phyloP scores from a whole-genome alignment of 2,113 vertebrate species.

The Clarias gariepinus region DNA sequence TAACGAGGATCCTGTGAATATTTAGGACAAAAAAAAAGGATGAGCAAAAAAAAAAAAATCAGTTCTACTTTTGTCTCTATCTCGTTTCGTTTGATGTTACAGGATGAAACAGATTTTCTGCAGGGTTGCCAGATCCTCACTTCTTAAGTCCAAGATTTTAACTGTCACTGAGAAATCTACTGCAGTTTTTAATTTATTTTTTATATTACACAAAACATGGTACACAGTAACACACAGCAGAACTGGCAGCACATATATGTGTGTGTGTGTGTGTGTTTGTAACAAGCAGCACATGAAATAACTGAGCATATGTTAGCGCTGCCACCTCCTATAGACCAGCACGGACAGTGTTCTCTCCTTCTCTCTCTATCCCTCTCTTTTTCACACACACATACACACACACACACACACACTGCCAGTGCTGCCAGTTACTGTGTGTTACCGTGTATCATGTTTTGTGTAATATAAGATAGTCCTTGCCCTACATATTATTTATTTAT shows the following conservation, averaged over 20 bases:
- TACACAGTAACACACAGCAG: not conserved
- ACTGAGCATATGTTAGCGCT: slow-evolving; percentile 52
- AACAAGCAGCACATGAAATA: slow-evolving; percentile 43
- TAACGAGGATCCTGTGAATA: not conserved
- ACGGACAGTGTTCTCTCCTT: not conserved
- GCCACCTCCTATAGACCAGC: slow-evolving; percentile 47
- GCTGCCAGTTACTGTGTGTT: no score
- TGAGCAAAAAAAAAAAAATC: not conserved
- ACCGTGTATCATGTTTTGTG: no score
- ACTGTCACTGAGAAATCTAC: not conserved
- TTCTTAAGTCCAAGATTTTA: not conserved
- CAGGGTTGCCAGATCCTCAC: not conserved
- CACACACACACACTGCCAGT: slow-evolving; percentile 29
- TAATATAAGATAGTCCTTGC: no score
- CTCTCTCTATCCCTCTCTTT: slow-evolving; percentile 24
- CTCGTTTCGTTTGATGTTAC: not conserved
- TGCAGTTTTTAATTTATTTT: not conserved
- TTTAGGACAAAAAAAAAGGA: not conserved
- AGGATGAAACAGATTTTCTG: not conserved
- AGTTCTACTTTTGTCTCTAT: not conserved
- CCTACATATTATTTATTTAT: no score
- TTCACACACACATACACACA: slow-evolving; percentile 15
- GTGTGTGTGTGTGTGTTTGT: not conserved
- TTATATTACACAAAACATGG: not conserved
- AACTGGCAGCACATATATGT: not conserved